Evolutionary conservation across 2,888 invertebrate genomes (phyloP).

Genomic region (Phengaris alcon): DNA sequence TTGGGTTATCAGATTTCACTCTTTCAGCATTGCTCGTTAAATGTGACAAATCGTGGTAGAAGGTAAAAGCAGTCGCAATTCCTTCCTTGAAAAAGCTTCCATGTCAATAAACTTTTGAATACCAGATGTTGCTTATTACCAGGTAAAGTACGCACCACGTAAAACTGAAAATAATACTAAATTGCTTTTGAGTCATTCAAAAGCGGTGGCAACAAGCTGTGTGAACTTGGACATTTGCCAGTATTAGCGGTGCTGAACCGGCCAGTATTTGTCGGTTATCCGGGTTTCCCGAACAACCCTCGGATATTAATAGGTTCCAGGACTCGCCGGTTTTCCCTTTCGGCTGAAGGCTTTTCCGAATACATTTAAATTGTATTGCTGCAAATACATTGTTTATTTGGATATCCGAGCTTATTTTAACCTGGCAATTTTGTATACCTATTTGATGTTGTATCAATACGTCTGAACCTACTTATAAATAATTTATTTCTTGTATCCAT

Average conservation of each 20-base stretch:
- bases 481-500: background rate
- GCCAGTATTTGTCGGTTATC: slow-evolving; percentile 38
- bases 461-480: background rate
- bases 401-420: background rate
- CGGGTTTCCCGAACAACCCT: slow-evolving; percentile 35
- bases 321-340: background rate
- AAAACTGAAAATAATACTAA: slow-evolving; percentile 36
- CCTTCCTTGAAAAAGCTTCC: background rate
- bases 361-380: background rate
- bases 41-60: too few relatives aligned
- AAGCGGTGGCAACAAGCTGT: slow-evolving; percentile 50
- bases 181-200: slow-evolving; percentile 51
- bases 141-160: slow-evolving; percentile 27
- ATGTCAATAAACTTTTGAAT: slow-evolving; percentile 1
- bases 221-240: slow-evolving; percentile 53
- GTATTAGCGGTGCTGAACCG: slow-evolving; percentile 28
- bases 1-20: too few relatives aligned
- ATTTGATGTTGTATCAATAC: background rate
- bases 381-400: background rate
- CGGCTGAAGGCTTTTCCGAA: slow-evolving; percentile 7
- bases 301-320: slow-evolving; percentile 20
- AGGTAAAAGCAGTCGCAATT: background rate
- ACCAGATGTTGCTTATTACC: background rate
- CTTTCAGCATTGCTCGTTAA: too few relatives aligned
- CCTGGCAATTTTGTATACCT: background rate